Evolutionary conservation across 2,888 invertebrate species (phyloP), one percentile per base, ranked within the genome.

Genomic region (Entomobrya multifasciata): DNA sequence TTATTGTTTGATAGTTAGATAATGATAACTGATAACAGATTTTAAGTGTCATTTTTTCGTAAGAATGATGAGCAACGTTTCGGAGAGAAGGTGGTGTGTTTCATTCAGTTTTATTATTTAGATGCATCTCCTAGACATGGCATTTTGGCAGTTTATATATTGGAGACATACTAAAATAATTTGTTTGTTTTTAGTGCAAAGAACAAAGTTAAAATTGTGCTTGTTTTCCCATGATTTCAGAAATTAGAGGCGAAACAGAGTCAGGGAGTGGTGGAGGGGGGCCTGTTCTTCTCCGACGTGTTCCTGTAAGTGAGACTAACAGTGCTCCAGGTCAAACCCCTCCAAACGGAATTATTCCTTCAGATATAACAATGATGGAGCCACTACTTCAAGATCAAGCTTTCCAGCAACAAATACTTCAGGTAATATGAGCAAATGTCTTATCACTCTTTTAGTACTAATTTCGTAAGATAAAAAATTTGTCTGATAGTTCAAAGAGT

Each of bases 351-450:
- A 79, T 90, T 72, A 90, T 89, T 84, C 87, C 89, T 77, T 86
- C 87, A 47, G 90, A 90, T 77, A 87, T 90, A 70, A 88, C 90
- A 57, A 90, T 91, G 90, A 90, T 93, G 91, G 94, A 94, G 90
- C 94, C 94, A 87, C 92, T 94, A 88, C 92, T 93, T 87, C 94
- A 94, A 88, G 95, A 94, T 91, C 93, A 94, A 92, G 94, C 94
- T 92, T 94, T 95, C 92, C 95, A 95, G 91, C 95, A 95, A 91
- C 95, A 95, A 93, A 95, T 95, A 92, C 80, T 92, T 67, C 92
- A 91, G 91, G 91, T 91, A 20, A 57, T 6, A 36, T 6, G 5
- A 36, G 8, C 36, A 36, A n/a, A n/a, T 6, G 6, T 30, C 30
- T 36, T 10, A 65, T 22, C 25, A 30, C 6, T 57, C 10, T 17